These are phyloP conservation scores for Scatophagus argus DNA, from an alignment of 2,113 vertebrate genomes.

Conservation along the genomic window DNA sequence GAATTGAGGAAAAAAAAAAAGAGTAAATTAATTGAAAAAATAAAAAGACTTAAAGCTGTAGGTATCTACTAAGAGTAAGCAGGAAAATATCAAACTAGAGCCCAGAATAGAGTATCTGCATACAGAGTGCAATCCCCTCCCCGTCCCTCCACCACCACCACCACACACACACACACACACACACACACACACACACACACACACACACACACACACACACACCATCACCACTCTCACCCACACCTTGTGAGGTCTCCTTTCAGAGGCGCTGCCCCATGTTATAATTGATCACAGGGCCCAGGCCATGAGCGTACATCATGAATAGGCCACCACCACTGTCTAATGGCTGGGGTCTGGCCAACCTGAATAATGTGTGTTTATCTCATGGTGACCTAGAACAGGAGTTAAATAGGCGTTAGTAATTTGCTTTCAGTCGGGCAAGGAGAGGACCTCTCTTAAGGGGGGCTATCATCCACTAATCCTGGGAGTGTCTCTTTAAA, in stretches of 20 bases:
- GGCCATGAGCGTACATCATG: conserved; percentile 65
- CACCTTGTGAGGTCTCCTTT: conserved; percentile 60
- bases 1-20: not conserved
- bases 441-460: conserved; percentile 43
- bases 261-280: conserved; percentile 74
- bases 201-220: too few species aligned
- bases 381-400: conserved; percentile 85
- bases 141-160: not conserved
- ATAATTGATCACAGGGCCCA: conserved; percentile 81
- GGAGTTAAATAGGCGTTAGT: conserved; percentile 84
- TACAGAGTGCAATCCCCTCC: conserved; percentile 10
- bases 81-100: not conserved
- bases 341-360: conserved; percentile 76
- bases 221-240: too few species aligned
- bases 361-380: conserved; percentile 83
- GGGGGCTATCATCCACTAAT: conserved; percentile 31
- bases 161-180: too few species aligned
- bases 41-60: not conserved
- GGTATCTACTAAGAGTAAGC: not conserved
- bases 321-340: conserved; percentile 71
- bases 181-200: too few species aligned
- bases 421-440: conserved; percentile 70
- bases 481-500: conserved; percentile 16
- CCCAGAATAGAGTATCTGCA: conserved; percentile 27
- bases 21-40: not conserved